These are phyloP conservation scores for Neoitamus cyanurus DNA, from an alignment of 2,888 invertebrate genomes.

Conservation along the genomic window DNA sequence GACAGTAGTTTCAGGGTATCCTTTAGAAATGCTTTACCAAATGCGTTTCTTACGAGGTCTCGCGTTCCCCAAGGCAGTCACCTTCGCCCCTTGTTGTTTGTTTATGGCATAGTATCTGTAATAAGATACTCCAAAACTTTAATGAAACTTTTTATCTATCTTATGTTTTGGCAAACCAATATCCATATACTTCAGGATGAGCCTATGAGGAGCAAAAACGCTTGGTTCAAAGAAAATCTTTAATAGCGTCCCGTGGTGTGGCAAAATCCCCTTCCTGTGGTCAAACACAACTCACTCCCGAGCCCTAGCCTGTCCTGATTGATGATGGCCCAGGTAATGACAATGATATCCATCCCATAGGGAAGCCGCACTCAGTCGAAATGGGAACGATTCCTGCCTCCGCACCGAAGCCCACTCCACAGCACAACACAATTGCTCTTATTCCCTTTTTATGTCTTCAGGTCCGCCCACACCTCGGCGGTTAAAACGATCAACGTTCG, in stretches of 20 bases:
- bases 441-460: conserved; percentile 5
- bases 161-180: no score
- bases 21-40: no score
- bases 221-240: no score
- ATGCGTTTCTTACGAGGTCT: no score
- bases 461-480: conserved; percentile 34
- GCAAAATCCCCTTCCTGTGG: not conserved
- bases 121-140: no score
- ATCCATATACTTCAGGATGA: no score
- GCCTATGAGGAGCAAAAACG: no score
- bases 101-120: no score
- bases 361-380: not conserved
- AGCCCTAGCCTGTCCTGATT: not conserved
- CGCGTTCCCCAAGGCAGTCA: no score
- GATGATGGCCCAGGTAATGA: not conserved
- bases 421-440: not conserved
- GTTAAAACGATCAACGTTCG: not conserved
- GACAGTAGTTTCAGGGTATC: no score
- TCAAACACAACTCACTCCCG: not conserved
- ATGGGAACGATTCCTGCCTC: not conserved
- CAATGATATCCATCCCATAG: not conserved
- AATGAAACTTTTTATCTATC: no score
- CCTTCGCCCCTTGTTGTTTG: not conserved
- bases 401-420: not conserved
- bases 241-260: not conserved